Conservation (phyloP, 2,888 invertebrate species). For the Philaethria dido region DNA sequence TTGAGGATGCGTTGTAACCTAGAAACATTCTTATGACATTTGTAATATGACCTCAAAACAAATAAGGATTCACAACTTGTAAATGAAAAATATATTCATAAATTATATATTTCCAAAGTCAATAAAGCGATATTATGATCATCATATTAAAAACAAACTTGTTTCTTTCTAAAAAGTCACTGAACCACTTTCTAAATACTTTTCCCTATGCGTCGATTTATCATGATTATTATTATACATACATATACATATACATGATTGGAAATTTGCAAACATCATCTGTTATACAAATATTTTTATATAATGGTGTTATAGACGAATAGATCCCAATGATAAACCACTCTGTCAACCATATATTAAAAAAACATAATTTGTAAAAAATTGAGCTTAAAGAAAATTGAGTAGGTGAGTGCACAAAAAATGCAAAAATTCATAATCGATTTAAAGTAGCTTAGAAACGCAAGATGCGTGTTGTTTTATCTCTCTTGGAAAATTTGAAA, state of each 20-base stretch:
- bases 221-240: not conserved
- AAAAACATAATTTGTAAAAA: no score
- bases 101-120: not conserved
- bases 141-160: constrained; percentile 18
- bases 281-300: not conserved
- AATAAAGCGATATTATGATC: constrained; percentile 7
- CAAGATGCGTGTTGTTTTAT: no score
- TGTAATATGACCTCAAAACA: constrained; percentile 9
- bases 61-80: constrained; percentile 9
- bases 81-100: constrained; percentile 9
- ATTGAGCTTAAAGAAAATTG: no score
- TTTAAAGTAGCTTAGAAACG: no score
- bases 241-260: not conserved
- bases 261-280: not conserved
- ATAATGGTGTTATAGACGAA: not conserved
- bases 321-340: not conserved
- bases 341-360: no score
- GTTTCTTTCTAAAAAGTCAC: constrained; percentile 23
- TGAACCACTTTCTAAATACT: constrained; percentile 24
- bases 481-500: no score
- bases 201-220: constrained; percentile 11
- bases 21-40: not conserved
- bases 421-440: no score
- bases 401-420: no score
- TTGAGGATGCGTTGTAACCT: not conserved